These are phyloP conservation scores for Polypterus senegalus DNA, from an alignment of 2,113 vertebrate species.

Conservation along the genomic window DNA sequence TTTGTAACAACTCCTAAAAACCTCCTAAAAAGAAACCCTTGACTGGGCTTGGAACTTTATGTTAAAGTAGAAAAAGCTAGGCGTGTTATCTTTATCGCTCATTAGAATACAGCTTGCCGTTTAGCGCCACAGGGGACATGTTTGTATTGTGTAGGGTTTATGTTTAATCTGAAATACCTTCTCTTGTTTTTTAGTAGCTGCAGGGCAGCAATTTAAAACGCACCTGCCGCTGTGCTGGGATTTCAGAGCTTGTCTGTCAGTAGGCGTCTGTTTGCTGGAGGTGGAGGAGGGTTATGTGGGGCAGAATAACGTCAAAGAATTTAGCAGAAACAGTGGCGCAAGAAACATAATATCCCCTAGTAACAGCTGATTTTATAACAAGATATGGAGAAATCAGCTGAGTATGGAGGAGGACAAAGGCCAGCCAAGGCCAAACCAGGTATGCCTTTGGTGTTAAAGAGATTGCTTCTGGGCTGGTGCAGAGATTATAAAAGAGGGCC, in stretches of 20 bases:
- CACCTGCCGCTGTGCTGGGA: slow-evolving; percentile 41
- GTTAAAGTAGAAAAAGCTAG: slow-evolving; percentile 5
- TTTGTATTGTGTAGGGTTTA: slow-evolving; percentile 59
- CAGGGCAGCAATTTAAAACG: slow-evolving; percentile 45
- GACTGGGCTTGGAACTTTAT: slow-evolving; percentile 16
- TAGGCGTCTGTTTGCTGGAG: slow-evolving; percentile 19
- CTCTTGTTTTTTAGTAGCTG: slow-evolving; percentile 41
- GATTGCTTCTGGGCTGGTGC: no score
- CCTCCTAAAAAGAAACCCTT: slow-evolving; percentile 22
- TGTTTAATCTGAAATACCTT: slow-evolving; percentile 70
- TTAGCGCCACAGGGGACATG: slow-evolving; percentile 61
- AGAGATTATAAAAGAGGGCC: no score
- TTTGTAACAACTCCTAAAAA: not conserved
- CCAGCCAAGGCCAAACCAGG: no score
- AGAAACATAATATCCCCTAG: slow-evolving; percentile 39
- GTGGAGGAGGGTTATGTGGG: slow-evolving; percentile 15
- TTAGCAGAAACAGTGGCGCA: slow-evolving; percentile 38
- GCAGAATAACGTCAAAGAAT: slow-evolving; percentile 54
- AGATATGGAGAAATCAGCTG: slow-evolving; percentile 44
- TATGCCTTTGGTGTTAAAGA: no score
- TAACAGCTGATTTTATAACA: slow-evolving; percentile 43
- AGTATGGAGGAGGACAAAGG: slow-evolving; percentile 16
- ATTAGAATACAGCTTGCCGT: slow-evolving; percentile 45
- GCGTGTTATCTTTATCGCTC: slow-evolving; percentile 33
- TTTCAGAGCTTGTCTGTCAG: slow-evolving; percentile 41